These are phyloP conservation scores for Sebastes hubbsi DNA, from an alignment of 2,797 vertebrate genomes.

Conservation along the genomic window DNA sequence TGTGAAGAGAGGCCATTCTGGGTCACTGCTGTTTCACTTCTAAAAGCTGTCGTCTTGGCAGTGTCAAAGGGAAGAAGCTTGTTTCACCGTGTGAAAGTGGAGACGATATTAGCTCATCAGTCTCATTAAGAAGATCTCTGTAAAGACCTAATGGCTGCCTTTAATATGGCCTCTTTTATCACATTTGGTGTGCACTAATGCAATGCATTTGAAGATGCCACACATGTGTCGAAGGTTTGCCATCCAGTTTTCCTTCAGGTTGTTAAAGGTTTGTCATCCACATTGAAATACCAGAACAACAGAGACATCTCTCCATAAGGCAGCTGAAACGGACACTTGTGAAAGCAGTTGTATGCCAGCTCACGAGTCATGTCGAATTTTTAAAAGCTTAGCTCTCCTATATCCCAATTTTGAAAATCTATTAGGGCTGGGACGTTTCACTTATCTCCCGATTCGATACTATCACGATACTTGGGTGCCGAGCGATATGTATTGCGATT, in stretches of 20 bases:
- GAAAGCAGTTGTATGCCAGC: background rate
- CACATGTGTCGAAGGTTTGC: background rate
- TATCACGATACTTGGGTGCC: too few relatives aligned
- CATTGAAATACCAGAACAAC: background rate
- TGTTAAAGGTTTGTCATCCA: background rate
- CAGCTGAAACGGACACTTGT: background rate
- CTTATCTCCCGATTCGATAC: too few relatives aligned
- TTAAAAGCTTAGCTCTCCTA: background rate
- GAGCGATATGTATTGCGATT: too few relatives aligned
- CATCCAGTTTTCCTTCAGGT: background rate
- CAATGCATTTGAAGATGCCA: background rate
- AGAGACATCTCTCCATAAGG: background rate
- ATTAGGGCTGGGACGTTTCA: too few relatives aligned
- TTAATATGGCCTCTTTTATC: background rate
- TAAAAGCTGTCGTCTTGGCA: slow-evolving; percentile 30
- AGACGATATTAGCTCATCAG: slow-evolving; percentile 36
- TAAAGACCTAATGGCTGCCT: slow-evolving; percentile 12
- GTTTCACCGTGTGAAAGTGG: slow-evolving; percentile 54
- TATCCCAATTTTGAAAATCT: background rate
- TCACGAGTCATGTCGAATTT: background rate
- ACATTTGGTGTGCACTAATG: background rate
- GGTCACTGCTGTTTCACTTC: slow-evolving; percentile 63
- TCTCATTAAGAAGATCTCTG: slow-evolving; percentile 46
- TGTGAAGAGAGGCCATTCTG: slow-evolving; percentile 70
- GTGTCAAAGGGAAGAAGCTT: slow-evolving; percentile 30